Percentiles rank a stretch among this genome's conserved stretches.
phyloP scores from a whole-genome alignment of 2,113 vertebrate species.

The Morone chrysops region DNA sequence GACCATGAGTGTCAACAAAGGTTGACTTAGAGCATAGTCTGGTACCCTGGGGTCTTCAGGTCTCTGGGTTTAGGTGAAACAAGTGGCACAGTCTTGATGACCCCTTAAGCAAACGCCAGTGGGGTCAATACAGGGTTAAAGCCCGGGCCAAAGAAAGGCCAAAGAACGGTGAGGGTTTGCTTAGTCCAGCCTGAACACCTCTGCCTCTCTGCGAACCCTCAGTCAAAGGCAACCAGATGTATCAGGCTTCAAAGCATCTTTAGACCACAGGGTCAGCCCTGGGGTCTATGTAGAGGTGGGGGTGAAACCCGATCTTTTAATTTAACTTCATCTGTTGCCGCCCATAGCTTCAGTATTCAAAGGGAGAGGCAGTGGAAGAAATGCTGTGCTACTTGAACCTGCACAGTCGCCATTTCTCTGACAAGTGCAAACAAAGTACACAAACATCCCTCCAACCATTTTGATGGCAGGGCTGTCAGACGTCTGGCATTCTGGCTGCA shows the following conservation, averaged over 20 bases:
- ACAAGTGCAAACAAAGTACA: slow-evolving; percentile 42
- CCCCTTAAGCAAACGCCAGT: slow-evolving; percentile 39
- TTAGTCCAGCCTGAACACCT: slow-evolving; percentile 56
- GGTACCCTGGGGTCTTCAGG: slow-evolving; percentile 29
- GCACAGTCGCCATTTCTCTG: not conserved
- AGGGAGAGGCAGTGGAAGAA: not conserved
- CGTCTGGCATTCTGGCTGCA: slow-evolving; percentile 10
- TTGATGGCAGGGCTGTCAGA: slow-evolving; percentile 29
- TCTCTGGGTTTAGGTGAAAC: slow-evolving; percentile 44
- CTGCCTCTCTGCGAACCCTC: slow-evolving; percentile 35
- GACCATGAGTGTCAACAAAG: slow-evolving; percentile 1
- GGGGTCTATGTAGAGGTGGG: slow-evolving; percentile 28
- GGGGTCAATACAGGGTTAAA: slow-evolving; percentile 57
- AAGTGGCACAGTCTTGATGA: slow-evolving; percentile 53
- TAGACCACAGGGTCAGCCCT: slow-evolving; percentile 34
- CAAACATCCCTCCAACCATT: slow-evolving; percentile 6
- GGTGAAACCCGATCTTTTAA: slow-evolving; percentile 60
- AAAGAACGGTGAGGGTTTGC: slow-evolving; percentile 47
- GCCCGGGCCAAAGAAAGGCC: slow-evolving; percentile 37
- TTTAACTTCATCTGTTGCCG: slow-evolving; percentile 57
- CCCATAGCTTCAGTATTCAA: slow-evolving; percentile 18
- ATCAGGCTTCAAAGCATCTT: slow-evolving; percentile 77
- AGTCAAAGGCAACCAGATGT: slow-evolving; percentile 74
- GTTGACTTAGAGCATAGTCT: not conserved
- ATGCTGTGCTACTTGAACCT: slow-evolving; percentile 4